A percentile compares a stretch with the other conserved stretches of the same genome.
Evolutionary conservation across 1,140 invertebrate genomes (phyloP).

Genomic region (Caenorhabditis briggsae): DNA sequence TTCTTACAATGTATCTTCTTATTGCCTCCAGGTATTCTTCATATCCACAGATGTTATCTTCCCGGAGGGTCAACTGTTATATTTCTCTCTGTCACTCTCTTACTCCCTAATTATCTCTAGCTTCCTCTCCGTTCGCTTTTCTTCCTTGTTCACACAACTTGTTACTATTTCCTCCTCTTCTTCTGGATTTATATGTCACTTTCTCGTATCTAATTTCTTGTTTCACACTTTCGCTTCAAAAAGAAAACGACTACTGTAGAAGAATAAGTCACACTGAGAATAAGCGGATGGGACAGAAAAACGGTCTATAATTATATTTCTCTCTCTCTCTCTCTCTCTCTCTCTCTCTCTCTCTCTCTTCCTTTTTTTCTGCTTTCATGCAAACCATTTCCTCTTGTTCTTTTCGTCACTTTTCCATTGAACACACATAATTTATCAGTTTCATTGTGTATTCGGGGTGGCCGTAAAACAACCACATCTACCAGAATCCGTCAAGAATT

Average conservation of each 20-base stretch:
- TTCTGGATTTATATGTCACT: not conserved
- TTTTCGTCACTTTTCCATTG: not conserved
- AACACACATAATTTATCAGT: slow-evolving; percentile 38
- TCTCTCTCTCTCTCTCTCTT: not conserved
- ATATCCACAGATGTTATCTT: slow-evolving; percentile 38
- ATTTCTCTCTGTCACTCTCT: not conserved
- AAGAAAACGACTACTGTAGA: slow-evolving; percentile 9
- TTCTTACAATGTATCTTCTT: not conserved
- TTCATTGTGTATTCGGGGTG: not conserved
- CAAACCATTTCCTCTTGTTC: not conserved
- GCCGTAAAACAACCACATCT: not conserved
- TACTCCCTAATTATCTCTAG: not conserved
- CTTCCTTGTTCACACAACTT: not conserved
- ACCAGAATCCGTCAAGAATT: not conserved
- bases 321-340: not conserved
- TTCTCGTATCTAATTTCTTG: not conserved
- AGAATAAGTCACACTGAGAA: not conserved
- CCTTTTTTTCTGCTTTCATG: not conserved
- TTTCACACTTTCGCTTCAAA: not conserved
- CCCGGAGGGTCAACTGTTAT: not conserved
- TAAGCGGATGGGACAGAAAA: not conserved
- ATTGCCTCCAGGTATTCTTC: not conserved
- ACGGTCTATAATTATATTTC: slow-evolving; percentile 40
- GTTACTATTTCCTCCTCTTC: not conserved
- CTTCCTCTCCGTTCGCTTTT: not conserved